phyloP scores from a whole-genome alignment of 1,140 invertebrate genomes.

The Nephila pilipes region DNA sequence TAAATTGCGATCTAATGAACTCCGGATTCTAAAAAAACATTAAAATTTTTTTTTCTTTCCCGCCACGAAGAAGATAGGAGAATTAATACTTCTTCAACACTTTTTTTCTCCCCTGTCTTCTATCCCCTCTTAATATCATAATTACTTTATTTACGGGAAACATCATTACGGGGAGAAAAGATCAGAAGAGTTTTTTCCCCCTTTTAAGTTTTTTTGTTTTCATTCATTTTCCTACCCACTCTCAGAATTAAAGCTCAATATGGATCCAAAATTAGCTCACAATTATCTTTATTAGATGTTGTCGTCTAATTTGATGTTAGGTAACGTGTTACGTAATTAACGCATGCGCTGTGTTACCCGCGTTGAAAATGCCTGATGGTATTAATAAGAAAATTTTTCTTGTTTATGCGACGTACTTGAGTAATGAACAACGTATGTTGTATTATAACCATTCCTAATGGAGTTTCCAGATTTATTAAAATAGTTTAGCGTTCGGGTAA shows the following conservation, averaged over 20 bases:
- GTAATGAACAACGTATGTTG: not conserved
- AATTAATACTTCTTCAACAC: slow-evolving; percentile 36
- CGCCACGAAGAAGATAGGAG: not conserved
- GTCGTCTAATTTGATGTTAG: not conserved
- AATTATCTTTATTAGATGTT: slow-evolving; percentile 33
- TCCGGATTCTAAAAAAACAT: not conserved
- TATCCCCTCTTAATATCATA: slow-evolving; percentile 35
- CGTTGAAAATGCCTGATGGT: not conserved
- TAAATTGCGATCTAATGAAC: too few relatives aligned
- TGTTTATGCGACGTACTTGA: not conserved
- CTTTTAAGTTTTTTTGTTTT: slow-evolving; percentile 6
- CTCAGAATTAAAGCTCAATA: not conserved
- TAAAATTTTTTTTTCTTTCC: not conserved
- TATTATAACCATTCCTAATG: not conserved
- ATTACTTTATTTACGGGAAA: slow-evolving; percentile 53
- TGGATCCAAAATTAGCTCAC: not conserved
- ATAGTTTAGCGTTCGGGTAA: too few relatives aligned
- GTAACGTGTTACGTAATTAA: not conserved
- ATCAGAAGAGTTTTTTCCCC: not conserved
- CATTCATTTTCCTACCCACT: not conserved
- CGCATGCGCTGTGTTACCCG: not conserved
- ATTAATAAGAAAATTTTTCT: not conserved
- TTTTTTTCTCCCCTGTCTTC: not conserved
- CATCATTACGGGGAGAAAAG: slow-evolving; percentile 1
- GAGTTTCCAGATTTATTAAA: too few relatives aligned